phyloP scores from a whole-genome alignment of 2,797 vertebrate genomes.

The Malurus leucopterus region DNA sequence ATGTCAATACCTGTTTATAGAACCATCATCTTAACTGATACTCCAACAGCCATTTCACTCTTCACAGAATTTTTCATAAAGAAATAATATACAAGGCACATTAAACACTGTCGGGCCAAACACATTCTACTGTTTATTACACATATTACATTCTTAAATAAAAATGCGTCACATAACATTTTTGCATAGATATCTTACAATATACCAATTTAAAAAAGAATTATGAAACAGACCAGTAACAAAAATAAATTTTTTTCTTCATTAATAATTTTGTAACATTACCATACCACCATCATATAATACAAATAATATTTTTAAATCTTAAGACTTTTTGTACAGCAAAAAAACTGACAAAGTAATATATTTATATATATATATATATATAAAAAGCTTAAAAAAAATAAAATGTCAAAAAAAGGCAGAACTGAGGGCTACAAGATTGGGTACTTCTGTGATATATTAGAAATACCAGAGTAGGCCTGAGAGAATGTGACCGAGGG shows the following conservation, averaged over 20 bases:
- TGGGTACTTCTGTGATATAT: constrained; percentile 84
- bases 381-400: constrained; percentile 82
- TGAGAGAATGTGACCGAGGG: constrained; percentile 80
- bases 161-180: constrained; percentile 99
- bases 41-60: neutral
- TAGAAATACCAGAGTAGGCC: constrained; percentile 85
- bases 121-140: constrained; percentile 99
- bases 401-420: constrained; percentile 85
- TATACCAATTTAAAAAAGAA: constrained; percentile 99
- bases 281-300: constrained; percentile 98
- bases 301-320: constrained; percentile 99
- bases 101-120: constrained; percentile 78
- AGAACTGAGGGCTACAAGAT: constrained; percentile 83
- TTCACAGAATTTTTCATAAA: neutral
- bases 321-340: constrained; percentile 96
- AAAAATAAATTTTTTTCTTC: constrained; percentile 99
- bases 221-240: constrained; percentile 99
- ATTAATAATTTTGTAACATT: constrained; percentile 99
- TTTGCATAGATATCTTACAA: constrained; percentile 99
- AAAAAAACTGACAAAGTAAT: constrained; percentile 88
- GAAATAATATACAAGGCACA: constrained; percentile 66
- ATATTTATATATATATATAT: constrained; percentile 78
- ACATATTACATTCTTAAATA: constrained; percentile 99
- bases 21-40: neutral
- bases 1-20: neutral